A percentile compares a stretch with the other conserved stretches of the same genome.
Evolutionary conservation across 2,797 vertebrate genomes (phyloP).

Genomic region (Lagodon rhomboides): DNA sequence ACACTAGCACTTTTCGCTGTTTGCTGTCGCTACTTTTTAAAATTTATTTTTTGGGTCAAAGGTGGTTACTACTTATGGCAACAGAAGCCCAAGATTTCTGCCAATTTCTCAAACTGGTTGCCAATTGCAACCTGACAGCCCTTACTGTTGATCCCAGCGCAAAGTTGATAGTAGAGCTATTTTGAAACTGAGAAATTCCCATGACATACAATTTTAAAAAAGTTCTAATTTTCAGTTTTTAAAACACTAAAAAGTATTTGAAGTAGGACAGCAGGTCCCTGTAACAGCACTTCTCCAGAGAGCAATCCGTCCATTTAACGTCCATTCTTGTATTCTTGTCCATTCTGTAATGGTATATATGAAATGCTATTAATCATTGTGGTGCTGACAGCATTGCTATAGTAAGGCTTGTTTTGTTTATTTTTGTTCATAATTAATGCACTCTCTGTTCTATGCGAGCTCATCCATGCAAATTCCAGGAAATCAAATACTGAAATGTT

Average conservation of each 20-base stretch:
- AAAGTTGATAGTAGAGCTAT: not conserved
- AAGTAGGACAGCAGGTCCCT: not conserved
- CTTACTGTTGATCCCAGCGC: too few relatives aligned
- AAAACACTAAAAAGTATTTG: not conserved
- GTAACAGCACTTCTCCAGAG: not conserved
- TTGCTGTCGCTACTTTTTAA: too few relatives aligned
- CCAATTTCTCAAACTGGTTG: too few relatives aligned
- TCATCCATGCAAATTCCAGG: not conserved
- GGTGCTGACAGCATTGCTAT: not conserved
- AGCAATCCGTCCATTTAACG: not conserved
- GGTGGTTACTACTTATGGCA: too few relatives aligned
- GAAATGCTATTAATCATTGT: not conserved
- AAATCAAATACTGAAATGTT: not conserved
- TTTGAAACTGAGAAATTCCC: not conserved
- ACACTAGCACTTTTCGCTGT: too few relatives aligned
- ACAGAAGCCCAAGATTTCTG: too few relatives aligned
- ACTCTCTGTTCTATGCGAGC: not conserved
- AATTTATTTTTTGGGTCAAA: too few relatives aligned
- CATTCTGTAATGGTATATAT: not conserved
- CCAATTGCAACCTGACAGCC: too few relatives aligned
- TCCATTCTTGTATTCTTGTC: not conserved
- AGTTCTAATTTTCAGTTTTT: not conserved
- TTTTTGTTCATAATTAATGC: not conserved
- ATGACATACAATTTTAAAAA: too few relatives aligned
- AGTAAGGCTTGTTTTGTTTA: not conserved